phyloP scores from a whole-genome alignment of 2,888 invertebrate genomes.

The Cerastis rubricosa region DNA sequence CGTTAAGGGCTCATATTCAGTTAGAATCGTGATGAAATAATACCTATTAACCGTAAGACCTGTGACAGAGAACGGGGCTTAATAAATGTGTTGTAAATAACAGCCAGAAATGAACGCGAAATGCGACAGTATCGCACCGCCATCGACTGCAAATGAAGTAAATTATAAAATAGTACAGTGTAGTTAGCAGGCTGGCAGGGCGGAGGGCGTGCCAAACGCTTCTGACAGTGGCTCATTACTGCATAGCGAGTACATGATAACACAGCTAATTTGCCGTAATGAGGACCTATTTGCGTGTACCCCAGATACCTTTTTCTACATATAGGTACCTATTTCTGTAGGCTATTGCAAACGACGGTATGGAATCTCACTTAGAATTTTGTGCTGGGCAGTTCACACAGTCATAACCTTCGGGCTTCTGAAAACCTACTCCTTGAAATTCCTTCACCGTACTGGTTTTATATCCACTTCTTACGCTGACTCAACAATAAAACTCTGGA shows the following conservation, averaged over 20 bases:
- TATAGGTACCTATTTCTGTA: neutral
- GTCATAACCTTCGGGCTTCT: too few species aligned
- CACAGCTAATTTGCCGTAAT: slow-evolving; percentile 26
- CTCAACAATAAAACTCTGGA: too few species aligned
- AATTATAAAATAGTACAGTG: slow-evolving; percentile 20
- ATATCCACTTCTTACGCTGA: too few species aligned
- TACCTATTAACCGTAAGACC: neutral
- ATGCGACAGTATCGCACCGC: slow-evolving; percentile 45
- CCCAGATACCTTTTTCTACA: slow-evolving; percentile 1
- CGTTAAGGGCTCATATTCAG: neutral
- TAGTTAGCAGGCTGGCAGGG: neutral
- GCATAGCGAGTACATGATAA: slow-evolving; percentile 10
- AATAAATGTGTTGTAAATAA: slow-evolving; percentile 33
- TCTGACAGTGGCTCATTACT: slow-evolving; percentile 12
- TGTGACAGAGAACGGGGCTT: slow-evolving; percentile 12
- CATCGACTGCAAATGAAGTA: slow-evolving; percentile 37
- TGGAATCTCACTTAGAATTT: neutral
- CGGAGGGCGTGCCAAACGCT: slow-evolving; percentile 8
- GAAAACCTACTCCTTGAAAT: too few species aligned
- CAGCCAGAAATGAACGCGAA: slow-evolving; percentile 33
- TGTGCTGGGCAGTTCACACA: too few species aligned
- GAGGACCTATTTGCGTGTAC: neutral
- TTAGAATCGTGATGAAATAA: slow-evolving; percentile 1
- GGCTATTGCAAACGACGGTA: neutral
- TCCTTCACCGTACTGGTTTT: too few species aligned